Evolutionary conservation across 2,113 vertebrate species (phyloP), one percentile per base, ranked within the genome.

Genomic region (Suncus etruscus): DNA sequence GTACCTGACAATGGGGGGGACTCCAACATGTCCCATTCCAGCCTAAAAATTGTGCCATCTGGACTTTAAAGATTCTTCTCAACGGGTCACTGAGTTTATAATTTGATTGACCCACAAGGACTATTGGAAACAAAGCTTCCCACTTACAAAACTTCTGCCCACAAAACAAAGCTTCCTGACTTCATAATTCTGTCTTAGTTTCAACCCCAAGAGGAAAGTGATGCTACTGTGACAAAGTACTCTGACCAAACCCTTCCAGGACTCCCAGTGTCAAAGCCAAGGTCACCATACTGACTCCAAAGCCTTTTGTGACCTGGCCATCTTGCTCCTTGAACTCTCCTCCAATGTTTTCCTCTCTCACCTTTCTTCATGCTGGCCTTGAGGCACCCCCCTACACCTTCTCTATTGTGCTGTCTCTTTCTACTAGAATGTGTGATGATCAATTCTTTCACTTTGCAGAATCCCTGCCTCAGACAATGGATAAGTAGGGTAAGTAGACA

Each of bases 321-420:
- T 22, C 22, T 24, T 69, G n/a, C 11, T 69, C 50, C 3, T 10
- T 27, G 6, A 47, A 1, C 1, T 86, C 29, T 8, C 4, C 12
- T 29, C 25, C 6, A 7, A 1, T 1, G 1, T 6, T 1, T 6
- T 11, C 4, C 3, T 81, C 4, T 61, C 14, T 48, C 50, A 47
- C 8, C 6, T 51, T 73, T 24, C 74, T 68, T 47, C 45, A 68
- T 54, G 27, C 10, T 9, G 11, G 31, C 47, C 16, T 48, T 63
- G 39, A 39, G 39, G 39, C 39, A 39, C 39, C 39, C 39, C 39
- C 5, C 5, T 39, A 39, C 39, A 39, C 39, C 39, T 32, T 61
- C 0, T 45, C 66, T 6, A 9, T 65, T 9, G 51, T 9, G 22
- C 8, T 6, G 47, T 47, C 58, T 65, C 25, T 1, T 45, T 5